Base-by-base conservation (phyloP, 1,140 invertebrate genomes). In the Lineus longissimus region DNA sequence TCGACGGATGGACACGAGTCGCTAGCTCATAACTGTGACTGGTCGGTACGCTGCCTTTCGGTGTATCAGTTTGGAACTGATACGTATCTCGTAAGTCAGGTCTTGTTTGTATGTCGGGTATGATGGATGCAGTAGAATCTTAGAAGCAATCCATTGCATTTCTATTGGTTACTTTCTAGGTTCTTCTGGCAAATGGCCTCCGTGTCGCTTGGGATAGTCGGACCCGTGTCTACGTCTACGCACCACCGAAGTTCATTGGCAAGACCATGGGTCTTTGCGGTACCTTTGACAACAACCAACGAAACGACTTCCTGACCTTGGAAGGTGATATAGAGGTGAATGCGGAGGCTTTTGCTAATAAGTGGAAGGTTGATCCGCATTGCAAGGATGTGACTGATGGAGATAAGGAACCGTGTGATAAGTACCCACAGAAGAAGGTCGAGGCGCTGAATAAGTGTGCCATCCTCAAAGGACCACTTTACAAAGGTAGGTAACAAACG, bases 271-370 rank as follows among this genome's bases (percentile, higher is more conserved):
- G 93, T 64, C 83, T 96, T 6, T 96, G 93, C 73, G 93, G 93
- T 22, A 94, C 91, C 0, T 95, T 92, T 74, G 92, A 90, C 62
- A 81, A 86, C 15, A 93, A 92, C 73, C 91, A 92, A 74, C 89
- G 89, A 70, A 91, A 95, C 74, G 93, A 96, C 76, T 94, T 95
- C 77, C 72, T 91, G 6, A 94, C 93, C 0, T 90, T 89, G 0
- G 89, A 93, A 73, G 89, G 89, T 19, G 91, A 94, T 73, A 70
- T 80, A 55, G 92, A 94, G 73, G 87, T 89, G 47, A 85, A 88
- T 0, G 82, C 87, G 0, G 82, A 87, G 9, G 85, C 88, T 0
- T 95, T 95, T 77, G 91, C 91, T 0, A 91, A 93, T 75, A 92
- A 92, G 71, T 95, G 93, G 92, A 92, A 91, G 77, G 90, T 88